Evolutionary conservation across 1,140 invertebrate genomes (phyloP).

Genomic region (Micrasema longulum): DNA sequence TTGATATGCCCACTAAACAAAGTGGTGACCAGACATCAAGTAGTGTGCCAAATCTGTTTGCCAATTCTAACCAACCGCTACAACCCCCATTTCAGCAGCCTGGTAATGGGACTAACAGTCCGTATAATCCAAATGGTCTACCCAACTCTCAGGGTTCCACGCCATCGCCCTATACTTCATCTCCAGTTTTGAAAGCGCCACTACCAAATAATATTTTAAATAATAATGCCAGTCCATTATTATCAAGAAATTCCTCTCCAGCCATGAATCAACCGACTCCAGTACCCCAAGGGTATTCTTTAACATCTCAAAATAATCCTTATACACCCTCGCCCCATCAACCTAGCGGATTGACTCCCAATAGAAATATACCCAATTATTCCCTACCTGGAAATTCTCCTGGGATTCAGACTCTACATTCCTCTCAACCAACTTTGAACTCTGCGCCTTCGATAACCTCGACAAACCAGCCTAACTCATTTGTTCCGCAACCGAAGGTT

Average conservation of each 20-base stretch:
- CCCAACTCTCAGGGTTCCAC: conserved; percentile 28
- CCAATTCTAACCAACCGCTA: conserved; percentile 17
- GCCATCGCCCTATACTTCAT: conserved; percentile 34
- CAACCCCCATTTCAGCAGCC: conserved; percentile 20
- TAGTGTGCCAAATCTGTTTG: conserved; percentile 24
- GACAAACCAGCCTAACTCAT: background rate
- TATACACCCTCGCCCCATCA: conserved; percentile 16
- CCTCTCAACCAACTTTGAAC: conserved; percentile 6
- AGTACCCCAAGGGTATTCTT: conserved; percentile 28
- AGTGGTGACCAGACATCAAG: conserved; percentile 22
- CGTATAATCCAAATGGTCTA: conserved; percentile 37
- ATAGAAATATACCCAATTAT: conserved; percentile 1
- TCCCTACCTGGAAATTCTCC: background rate
- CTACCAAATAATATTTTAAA: conserved; percentile 39
- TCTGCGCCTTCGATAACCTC: background rate
- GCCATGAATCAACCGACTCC: conserved; percentile 46
- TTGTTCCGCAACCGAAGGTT: conserved; percentile 11
- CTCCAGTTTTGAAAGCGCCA: conserved; percentile 29
- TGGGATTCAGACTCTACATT: conserved; percentile 1
- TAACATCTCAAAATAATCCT: conserved; percentile 13
- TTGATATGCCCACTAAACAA: conserved; percentile 29
- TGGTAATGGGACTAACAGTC: background rate
- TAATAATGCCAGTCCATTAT: conserved; percentile 48
- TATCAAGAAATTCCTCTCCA: conserved; percentile 52
- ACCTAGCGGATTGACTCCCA: background rate